These are phyloP conservation scores for Stenoptilia bipunctidactyla DNA, from an alignment of 2,888 invertebrate species.

Conservation along the genomic window DNA sequence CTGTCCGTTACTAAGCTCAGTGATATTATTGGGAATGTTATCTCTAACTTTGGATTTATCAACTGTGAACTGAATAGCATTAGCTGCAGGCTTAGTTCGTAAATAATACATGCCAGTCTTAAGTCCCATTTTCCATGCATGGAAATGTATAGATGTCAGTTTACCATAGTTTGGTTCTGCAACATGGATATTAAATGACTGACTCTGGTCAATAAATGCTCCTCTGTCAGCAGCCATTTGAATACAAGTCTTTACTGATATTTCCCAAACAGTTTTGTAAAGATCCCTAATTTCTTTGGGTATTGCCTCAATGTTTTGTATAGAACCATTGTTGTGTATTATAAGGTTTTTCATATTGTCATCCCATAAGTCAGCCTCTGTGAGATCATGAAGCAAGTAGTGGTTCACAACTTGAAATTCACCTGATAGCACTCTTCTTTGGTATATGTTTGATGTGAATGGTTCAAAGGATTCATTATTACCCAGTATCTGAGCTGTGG, in stretches of 20 bases:
- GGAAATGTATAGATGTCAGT: constrained; percentile 98
- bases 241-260: constrained; percentile 91
- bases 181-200: constrained; percentile 97
- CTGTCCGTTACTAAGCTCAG: constrained; percentile 8
- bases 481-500: constrained; percentile 98
- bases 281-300: constrained; percentile 87
- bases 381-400: constrained; percentile 93
- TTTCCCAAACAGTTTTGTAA: constrained; percentile 98
- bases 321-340: constrained; percentile 91
- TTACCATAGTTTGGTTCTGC: constrained; percentile 94
- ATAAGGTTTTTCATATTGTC: constrained; percentile 96
- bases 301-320: constrained; percentile 88
- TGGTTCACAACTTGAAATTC: constrained; percentile 98
- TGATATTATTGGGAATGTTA: constrained; percentile 20
- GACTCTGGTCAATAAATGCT: constrained; percentile 98
- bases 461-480: constrained; percentile 99
- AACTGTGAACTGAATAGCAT: constrained; percentile 97
- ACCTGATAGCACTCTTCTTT: constrained; percentile 92
- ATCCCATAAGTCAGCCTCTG: constrained; percentile 92
- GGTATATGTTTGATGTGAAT: constrained; percentile 97
- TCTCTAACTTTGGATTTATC: constrained; percentile 76
- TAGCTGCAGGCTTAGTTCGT: constrained; percentile 94
- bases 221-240: constrained; percentile 99
- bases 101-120: constrained; percentile 99
- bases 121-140: constrained; percentile 95